These are phyloP conservation scores for Zosterops borbonicus DNA, from an alignment of 2,113 vertebrate species.

Conservation along the genomic window DNA sequence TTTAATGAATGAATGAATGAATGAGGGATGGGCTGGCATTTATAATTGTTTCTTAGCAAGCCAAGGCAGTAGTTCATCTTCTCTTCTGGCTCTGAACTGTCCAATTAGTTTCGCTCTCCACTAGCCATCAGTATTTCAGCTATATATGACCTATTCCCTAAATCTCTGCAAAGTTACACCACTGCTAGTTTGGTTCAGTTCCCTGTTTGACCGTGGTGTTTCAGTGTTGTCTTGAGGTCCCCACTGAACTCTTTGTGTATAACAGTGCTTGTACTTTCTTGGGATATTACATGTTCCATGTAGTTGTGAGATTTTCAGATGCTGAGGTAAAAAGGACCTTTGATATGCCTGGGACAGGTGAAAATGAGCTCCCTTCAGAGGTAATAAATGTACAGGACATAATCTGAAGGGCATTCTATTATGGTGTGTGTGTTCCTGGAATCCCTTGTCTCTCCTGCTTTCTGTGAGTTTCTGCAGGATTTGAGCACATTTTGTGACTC, in stretches of 20 bases:
- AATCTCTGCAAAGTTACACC: background rate
- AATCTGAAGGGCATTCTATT: background rate
- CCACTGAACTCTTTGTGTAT: background rate
- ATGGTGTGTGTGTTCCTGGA: background rate
- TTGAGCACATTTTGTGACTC: background rate
- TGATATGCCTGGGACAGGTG: background rate
- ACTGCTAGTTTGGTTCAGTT: background rate
- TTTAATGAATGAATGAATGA: background rate
- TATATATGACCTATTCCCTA: background rate
- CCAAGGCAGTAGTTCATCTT: background rate
- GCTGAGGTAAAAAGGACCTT: background rate
- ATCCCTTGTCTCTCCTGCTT: background rate
- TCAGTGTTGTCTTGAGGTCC: background rate
- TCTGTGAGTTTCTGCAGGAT: background rate
- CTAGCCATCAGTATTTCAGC: background rate
- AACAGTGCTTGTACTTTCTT: background rate
- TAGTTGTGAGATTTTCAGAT: background rate
- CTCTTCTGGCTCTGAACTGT: background rate
- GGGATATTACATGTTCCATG: background rate
- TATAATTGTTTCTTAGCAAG: background rate
- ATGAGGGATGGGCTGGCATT: background rate
- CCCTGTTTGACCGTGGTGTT: background rate
- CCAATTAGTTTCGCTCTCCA: background rate
- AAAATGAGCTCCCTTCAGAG: background rate
- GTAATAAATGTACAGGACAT: background rate